Base-by-base conservation (phyloP, 2,113 vertebrate genomes). In the Tragelaphus scriptus region DNA sequence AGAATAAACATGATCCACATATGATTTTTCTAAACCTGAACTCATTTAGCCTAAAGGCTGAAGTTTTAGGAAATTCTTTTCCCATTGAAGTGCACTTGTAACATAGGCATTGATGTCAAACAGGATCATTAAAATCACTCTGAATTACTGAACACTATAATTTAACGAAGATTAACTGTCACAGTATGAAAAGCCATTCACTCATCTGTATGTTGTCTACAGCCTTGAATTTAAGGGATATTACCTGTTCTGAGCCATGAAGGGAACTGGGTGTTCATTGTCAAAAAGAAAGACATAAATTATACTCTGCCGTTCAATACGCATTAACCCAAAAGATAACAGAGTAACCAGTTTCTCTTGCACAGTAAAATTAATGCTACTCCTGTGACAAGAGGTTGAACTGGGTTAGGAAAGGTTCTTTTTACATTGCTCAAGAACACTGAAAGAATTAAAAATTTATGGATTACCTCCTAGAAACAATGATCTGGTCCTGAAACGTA, bases 371-470 rank as follows among this genome's bases (percentile, higher is more conserved):
- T 95, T 98, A 90, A 97, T 98, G 92, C 86, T 65, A 90, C 77
- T 92, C 44, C 85, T 94, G 44, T 96, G 96, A 92, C 84, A 85
- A 98, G 97, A 98, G 98, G 97, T 98, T 98, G 98, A 99, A 99
- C 98, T 99, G 98, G 98, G 98, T 99, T 98, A 98, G 93, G 94
- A 94, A 85, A 94, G 47, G 92, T 95, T 96, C 80, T 98, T 98
- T 98, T 98, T 98, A 98, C 97, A 65, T 98, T 98, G 98, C 98
- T 98, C 96, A 98, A 98, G 99, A 98, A 99, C 99, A 99, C 99
- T 97, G 98, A 99, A 98, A 99, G 98, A 98, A 99, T 99, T 99
- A 99, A 99, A 99, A 99, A 99, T 99, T 99, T 98, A 99, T 99
- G 98, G 98, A 97, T 99, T 99, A 98, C 98, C 99, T 98, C 99